Evolutionary conservation across 2,888 invertebrate species (phyloP), one percentile per base, ranked within the genome.

Genomic region (Onthophagus sagittarius): DNA sequence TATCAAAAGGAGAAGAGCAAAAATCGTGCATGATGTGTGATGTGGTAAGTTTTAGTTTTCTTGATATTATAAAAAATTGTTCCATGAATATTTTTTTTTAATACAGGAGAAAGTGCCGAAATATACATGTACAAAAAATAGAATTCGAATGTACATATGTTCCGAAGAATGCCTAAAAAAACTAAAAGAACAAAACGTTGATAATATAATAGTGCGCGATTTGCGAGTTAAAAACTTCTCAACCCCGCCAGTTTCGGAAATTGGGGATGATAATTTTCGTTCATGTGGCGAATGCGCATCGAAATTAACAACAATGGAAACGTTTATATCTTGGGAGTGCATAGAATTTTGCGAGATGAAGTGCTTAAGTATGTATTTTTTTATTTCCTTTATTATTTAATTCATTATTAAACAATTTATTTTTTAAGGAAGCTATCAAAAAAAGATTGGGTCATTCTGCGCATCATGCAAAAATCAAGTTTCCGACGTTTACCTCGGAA

Each of bases 271-370:
- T n/a, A 64, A 72, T 32, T 64, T 64, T 5, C n/a, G 65, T 15
- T 14, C 31, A 64, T 75, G 75, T 15, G 72, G 63, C 13, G 88
- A 89, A 73, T 93, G 93, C 81, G 80, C 82, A 2, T 80, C 81
- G 75, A 81, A 87, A 53, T 75, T 79, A 13, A 67, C 72, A 63
- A 67, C 71, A 2, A 62, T 75, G 11, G 63, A 71, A 7, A 72
- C 63, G 14, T 71, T 70, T 11, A 63, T 75, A 0, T 90, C 92
- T 0, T 97, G 97, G 97, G 96, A 97, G 85, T 95, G 96, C 0
- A 94, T 96, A 93, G 96, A 97, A 83, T 97, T 95, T 83, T 97
- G 97, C 82, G 93, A 94, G 77, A 96, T 96, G 84, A 88, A 91
- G 71, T 97, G 97, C 81, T 86, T 96, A 79, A 93, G 94, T 78